Base-by-base conservation (phyloP, 2,888 invertebrate species). In the Shargacucullia verbasci region DNA sequence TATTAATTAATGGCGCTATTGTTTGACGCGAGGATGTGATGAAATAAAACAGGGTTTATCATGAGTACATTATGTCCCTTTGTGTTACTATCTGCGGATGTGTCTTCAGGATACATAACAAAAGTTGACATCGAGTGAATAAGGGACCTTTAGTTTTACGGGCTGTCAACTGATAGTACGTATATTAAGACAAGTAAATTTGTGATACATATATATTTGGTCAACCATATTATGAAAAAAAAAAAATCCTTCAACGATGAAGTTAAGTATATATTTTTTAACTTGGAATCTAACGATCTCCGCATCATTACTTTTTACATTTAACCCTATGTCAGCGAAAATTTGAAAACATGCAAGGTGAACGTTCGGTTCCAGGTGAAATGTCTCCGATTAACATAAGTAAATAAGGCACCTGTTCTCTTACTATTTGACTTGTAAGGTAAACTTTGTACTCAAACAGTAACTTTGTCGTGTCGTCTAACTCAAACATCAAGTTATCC, bases 1-100 rank as follows among this genome's bases (percentile, higher is more conserved):
- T 41, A 49, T 64, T 77, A 81, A 81, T 81, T 80, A 79, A 76
- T 59, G 66, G 50, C 50, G 41, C 66, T 53, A 65, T 70, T 67
- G 74, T 75, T 70, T 58, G 34, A 2, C 13, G 49, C 11, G 34
- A 57, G 37, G 11, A 38, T 41, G 48, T 43, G 56, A 33, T 59
- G 58, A 60, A 59, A 59, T 59, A 63, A 62, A 72, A 58, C 53
- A 37, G 43, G 46, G 48, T 58, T 50, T 59, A 67, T 59, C 31
- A 53, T 50, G 43, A 50, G 45, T 15, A 48, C 14, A 34, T 53
- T 39, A 38, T 13, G 38, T n/a, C 7, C 48, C 29, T 61, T 60
- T 59, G 58, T 69, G 44, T 6, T 13, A 37, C 4, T 45, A 11
- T 55, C 29, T 44, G 35, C n/a, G 33, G 33, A 39, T 10, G 45